These are phyloP conservation scores for Leptopilina syphax DNA, from an alignment of 2,888 invertebrate genomes.

Conservation along the genomic window DNA sequence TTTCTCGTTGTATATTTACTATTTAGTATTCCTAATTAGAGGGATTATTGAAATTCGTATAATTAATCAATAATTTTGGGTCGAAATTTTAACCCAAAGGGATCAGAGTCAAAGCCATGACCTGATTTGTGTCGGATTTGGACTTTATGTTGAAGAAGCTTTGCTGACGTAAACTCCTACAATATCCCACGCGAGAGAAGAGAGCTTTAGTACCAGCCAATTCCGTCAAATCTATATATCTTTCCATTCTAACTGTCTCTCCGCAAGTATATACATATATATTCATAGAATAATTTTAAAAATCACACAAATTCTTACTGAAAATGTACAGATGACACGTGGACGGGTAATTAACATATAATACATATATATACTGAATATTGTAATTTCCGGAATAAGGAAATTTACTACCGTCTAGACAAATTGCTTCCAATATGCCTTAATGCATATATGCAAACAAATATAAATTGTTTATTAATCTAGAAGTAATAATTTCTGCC, in stretches of 20 bases:
- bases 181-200: slow-evolving; percentile 36
- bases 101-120: slow-evolving; percentile 51
- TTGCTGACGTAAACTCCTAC: slow-evolving; percentile 53
- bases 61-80: slow-evolving; percentile 47
- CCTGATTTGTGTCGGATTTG: slow-evolving; percentile 54
- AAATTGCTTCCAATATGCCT: too few relatives aligned
- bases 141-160: slow-evolving; percentile 53
- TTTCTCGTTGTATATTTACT: too few relatives aligned
- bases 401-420: neutral
- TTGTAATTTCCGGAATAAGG: neutral
- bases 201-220: slow-evolving; percentile 41
- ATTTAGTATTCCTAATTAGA: too few relatives aligned
- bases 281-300: neutral
- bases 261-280: too few relatives aligned
- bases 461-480: too few relatives aligned
- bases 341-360: neutral
- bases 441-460: too few relatives aligned
- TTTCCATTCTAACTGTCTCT: slow-evolving; percentile 12
- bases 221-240: slow-evolving; percentile 48
- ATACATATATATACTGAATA: neutral
- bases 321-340: neutral
- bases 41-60: neutral
- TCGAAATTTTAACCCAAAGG: slow-evolving; percentile 43
- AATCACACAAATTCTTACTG: slow-evolving; percentile 7
- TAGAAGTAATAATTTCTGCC: too few relatives aligned